Base-by-base conservation (phyloP, 2,888 invertebrate species). In the Mellilla xanthometata region DNA sequence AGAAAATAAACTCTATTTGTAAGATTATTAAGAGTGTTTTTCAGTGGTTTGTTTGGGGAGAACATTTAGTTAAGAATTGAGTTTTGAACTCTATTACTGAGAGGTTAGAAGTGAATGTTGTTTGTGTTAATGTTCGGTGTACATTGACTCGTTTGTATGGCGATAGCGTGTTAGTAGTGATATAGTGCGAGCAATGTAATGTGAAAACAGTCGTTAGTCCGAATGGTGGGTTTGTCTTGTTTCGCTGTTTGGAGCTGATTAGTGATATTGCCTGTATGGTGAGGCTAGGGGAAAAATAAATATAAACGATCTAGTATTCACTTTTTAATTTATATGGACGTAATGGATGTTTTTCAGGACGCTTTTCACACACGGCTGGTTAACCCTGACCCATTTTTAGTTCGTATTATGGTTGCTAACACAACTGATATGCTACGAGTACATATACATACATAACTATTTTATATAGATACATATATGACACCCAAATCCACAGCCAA, bases 101-200 rank as follows among this genome's bases (percentile, higher is more conserved):
- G 10, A 6, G 0, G 9, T 7, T 34, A 24, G 8, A 11, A 19
- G 8, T 31, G 31, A 12, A 24, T 30, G 4, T 43, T 2, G 31
- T 12, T 26, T 26, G 9, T 6, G 9, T 23, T 5, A 4, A 12
- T 29, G 19, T 29, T 11, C 29, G 11, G 45, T 55, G 50, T 55
- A 55, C 52, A 54, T 49, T 51, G 41, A 33, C 29, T 32, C 27
- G 45, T 50, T 36, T 36, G 45, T 51, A 39, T 45, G 40, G 44
- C 44, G 26, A 43, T 40, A 32, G 30, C 40, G 26, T 29, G 22
- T 9, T 27, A 43, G 13, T n/a, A 24, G 34, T 27, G 36, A 38
- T 43, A 33, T 41, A 39, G 30, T 41, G 46, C 33, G 10, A 39
- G 53, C 40, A 38, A 52, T 43, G 48, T 43, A 15, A 23, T 27